A percentile compares a stretch with the other conserved stretches of the same genome.
These are phyloP conservation scores for Melipona beecheii DNA, from an alignment of 2,888 invertebrate species.

Conservation along the genomic window DNA sequence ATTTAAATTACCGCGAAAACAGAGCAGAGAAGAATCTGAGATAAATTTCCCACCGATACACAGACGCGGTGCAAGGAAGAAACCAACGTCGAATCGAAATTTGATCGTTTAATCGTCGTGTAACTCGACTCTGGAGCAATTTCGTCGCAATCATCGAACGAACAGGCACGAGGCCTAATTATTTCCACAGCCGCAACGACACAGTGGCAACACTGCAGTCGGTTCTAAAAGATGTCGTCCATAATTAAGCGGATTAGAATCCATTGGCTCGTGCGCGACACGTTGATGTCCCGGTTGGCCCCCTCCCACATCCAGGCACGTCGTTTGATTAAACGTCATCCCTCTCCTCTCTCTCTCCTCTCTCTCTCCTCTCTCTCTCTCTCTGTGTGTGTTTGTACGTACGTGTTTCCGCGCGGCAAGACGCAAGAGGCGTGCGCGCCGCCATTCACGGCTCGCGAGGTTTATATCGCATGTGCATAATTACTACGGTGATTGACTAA, in stretches of 20 bases:
- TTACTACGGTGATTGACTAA: slow-evolving; percentile 64
- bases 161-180: too few species aligned
- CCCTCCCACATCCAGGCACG: neutral
- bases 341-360: too few species aligned
- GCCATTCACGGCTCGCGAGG: slow-evolving; percentile 42
- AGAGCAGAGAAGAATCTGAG: too few species aligned
- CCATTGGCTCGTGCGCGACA: slow-evolving; percentile 7
- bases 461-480: slow-evolving; percentile 64
- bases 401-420: slow-evolving; percentile 27
- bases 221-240: neutral
- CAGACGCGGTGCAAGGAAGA: neutral
- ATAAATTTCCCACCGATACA: too few species aligned
- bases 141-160: neutral
- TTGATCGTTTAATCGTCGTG: neutral
- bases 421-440: slow-evolving; percentile 23
- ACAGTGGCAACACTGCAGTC: too few species aligned
- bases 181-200: neutral
- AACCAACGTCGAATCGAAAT: neutral
- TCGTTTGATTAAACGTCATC: slow-evolving; percentile 53
- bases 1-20: too few species aligned
- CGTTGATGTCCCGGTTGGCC: slow-evolving; percentile 7
- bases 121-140: neutral
- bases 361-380: too few species aligned
- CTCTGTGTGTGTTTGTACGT: slow-evolving; percentile 43
- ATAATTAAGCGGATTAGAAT: slow-evolving; percentile 29